These are phyloP conservation scores for Noctua janthe DNA, from an alignment of 2,888 invertebrate genomes.

Conservation along the genomic window DNA sequence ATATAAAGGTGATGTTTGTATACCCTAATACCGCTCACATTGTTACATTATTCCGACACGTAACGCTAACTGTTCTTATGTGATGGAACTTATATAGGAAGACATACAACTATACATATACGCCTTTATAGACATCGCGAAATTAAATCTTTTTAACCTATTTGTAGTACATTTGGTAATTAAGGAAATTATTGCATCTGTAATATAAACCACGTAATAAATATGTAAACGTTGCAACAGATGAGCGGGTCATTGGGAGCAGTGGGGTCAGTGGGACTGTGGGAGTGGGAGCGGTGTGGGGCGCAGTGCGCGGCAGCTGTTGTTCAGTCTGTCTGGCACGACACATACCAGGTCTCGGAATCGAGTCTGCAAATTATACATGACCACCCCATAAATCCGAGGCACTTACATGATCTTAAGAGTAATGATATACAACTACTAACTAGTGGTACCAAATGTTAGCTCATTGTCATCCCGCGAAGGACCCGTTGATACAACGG, in stretches of 20 bases:
- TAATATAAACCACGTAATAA: conserved; percentile 43
- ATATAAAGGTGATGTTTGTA: conserved; percentile 80
- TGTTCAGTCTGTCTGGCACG: conserved; percentile 53
- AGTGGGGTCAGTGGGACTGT: background rate
- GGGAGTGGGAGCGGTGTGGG: conserved; percentile 36
- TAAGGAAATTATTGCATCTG: conserved; percentile 57
- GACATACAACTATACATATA: conserved; percentile 87
- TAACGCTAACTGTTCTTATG: conserved; percentile 79
- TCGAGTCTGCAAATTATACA: conserved; percentile 78
- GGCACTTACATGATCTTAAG: conserved; percentile 90
- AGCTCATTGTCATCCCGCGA: conserved; percentile 85
- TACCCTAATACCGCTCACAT: conserved; percentile 83
- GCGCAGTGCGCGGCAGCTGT: conserved; percentile 45
- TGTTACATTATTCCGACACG: conserved; percentile 75
- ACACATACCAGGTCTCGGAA: conserved; percentile 60
- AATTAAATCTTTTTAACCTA: conserved; percentile 66
- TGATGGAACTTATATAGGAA: conserved; percentile 88
- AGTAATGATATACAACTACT: conserved; percentile 89
- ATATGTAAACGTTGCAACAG: conserved; percentile 57
- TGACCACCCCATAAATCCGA: conserved; percentile 88
- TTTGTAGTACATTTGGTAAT: conserved; percentile 55
- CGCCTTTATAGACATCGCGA: conserved; percentile 78
- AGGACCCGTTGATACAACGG: conserved; percentile 90
- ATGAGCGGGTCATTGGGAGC: conserved; percentile 39
- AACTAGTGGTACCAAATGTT: conserved; percentile 86